Evolutionary conservation across 2,113 vertebrate genomes (phyloP).

Genomic region (Columba janthina): DNA sequence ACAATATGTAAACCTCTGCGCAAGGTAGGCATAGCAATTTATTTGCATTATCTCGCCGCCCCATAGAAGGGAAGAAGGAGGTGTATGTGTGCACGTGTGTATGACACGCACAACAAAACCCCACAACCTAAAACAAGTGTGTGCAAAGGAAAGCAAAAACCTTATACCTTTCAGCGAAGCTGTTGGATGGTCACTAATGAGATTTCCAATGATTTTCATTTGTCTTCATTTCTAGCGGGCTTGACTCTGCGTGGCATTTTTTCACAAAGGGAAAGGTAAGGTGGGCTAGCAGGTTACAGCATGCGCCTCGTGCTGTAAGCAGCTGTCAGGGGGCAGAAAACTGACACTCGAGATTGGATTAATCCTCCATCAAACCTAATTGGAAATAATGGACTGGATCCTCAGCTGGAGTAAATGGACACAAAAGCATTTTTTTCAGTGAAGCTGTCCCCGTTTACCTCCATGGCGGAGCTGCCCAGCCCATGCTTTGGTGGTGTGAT

Average conservation of each 20-base stretch:
- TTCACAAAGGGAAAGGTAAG: background rate
- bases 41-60: background rate
- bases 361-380: slow-evolving; percentile 15
- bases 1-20: slow-evolving; percentile 7
- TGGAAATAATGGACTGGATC: slow-evolving; percentile 3
- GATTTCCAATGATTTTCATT: slow-evolving; percentile 36
- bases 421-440: background rate
- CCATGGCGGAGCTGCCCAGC: fast-evolving
- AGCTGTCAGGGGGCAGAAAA: slow-evolving; percentile 23
- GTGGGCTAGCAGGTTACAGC: background rate
- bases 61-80: background rate
- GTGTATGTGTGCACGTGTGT: fast-evolving
- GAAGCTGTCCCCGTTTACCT: background rate
- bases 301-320: fast-evolving
- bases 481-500: fast-evolving
- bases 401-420: background rate
- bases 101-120: background rate
- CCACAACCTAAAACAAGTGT: background rate
- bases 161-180: background rate
- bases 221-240: slow-evolving; percentile 32
- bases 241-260: background rate
- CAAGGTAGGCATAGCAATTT: background rate
- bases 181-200: slow-evolving; percentile 50
- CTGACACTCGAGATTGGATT: background rate
- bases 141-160: background rate